These are phyloP conservation scores for Theocolax elegans DNA, from an alignment of 1,140 invertebrate genomes.

Conservation along the genomic window DNA sequence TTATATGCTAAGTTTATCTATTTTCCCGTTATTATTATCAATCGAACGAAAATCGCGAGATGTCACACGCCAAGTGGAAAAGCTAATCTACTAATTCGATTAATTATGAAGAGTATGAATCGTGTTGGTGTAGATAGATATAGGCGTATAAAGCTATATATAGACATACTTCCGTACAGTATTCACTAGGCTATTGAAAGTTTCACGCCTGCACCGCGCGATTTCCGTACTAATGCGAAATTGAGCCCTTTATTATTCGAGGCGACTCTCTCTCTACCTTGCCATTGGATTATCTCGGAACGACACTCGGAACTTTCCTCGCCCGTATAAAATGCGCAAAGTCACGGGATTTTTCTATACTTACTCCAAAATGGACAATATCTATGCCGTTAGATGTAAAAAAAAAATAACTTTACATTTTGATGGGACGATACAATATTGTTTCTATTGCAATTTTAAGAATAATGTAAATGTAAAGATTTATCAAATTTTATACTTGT, in stretches of 20 bases:
- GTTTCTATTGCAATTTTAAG: too few species aligned
- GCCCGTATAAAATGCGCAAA: neutral
- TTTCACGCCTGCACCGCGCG: constrained; percentile 29
- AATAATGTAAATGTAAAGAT: too few species aligned
- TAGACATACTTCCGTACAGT: too few species aligned
- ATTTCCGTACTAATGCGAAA: constrained; percentile 33
- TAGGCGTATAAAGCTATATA: too few species aligned
- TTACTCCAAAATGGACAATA: neutral
- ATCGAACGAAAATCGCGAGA: constrained; percentile 4
- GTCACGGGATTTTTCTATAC: constrained; percentile 1
- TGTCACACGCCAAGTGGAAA: neutral
- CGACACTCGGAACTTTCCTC: constrained; percentile 8
- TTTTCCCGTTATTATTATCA: too few species aligned
- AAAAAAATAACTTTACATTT: too few species aligned
- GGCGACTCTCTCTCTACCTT: neutral
- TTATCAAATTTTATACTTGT: too few species aligned
- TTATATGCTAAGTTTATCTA: too few species aligned
- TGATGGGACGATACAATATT: too few species aligned
- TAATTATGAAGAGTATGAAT: constrained; percentile 44
- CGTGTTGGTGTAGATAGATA: neutral
- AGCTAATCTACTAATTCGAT: constrained; percentile 47
- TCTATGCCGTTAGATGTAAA: neutral
- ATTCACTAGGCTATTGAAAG: constrained; percentile 25
- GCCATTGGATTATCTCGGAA: constrained; percentile 27
- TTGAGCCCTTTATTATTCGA: constrained; percentile 39